Conservation (phyloP, 2,113 vertebrate genomes). For the Osmerus eperlanus region DNA sequence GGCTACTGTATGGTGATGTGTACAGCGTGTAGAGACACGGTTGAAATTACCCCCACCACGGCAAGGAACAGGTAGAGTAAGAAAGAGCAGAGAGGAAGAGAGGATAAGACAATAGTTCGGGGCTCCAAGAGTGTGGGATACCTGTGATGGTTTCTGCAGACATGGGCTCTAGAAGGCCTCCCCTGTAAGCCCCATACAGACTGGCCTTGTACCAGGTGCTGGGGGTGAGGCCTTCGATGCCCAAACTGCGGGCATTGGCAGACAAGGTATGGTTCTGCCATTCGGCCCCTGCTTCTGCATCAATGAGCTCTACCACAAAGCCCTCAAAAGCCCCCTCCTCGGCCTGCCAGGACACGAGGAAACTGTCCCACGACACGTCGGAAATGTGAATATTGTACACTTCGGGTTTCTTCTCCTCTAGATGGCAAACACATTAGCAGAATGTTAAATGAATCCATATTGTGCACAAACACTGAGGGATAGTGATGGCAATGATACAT, state of each 20-base stretch:
- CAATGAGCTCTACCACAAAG: slow-evolving; percentile 86
- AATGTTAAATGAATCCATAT: slow-evolving; percentile 34
- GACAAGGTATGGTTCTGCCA: slow-evolving; percentile 74
- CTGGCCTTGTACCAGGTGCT: slow-evolving; percentile 78
- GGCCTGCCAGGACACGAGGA: slow-evolving; percentile 86
- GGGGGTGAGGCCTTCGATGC: slow-evolving; percentile 78
- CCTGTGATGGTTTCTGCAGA: slow-evolving; percentile 81
- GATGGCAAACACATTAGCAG: slow-evolving; percentile 67
- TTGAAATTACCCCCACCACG: slow-evolving; percentile 7
- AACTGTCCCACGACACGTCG: slow-evolving; percentile 83
- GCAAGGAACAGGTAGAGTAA: slow-evolving; percentile 40
- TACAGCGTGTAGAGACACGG: slow-evolving; percentile 47
- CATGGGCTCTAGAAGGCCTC: slow-evolving; percentile 72
- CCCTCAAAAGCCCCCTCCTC: slow-evolving; percentile 74
- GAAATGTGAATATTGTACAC: slow-evolving; percentile 78
- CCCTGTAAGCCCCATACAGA: slow-evolving; percentile 76
- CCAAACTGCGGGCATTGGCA: slow-evolving; percentile 64
- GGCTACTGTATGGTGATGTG: slow-evolving; percentile 41
- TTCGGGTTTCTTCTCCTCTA: slow-evolving; percentile 82
- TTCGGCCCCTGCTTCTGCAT: slow-evolving; percentile 63
- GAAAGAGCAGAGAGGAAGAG: slow-evolving; percentile 29
- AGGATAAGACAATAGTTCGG: slow-evolving; percentile 40
- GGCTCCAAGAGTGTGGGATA: slow-evolving; percentile 46
- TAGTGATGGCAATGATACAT: not conserved
- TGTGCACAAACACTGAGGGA: slow-evolving; percentile 26